phyloP scores from a whole-genome alignment of 2,113 vertebrate species.

The Corythoichthys haematopterus region DNA sequence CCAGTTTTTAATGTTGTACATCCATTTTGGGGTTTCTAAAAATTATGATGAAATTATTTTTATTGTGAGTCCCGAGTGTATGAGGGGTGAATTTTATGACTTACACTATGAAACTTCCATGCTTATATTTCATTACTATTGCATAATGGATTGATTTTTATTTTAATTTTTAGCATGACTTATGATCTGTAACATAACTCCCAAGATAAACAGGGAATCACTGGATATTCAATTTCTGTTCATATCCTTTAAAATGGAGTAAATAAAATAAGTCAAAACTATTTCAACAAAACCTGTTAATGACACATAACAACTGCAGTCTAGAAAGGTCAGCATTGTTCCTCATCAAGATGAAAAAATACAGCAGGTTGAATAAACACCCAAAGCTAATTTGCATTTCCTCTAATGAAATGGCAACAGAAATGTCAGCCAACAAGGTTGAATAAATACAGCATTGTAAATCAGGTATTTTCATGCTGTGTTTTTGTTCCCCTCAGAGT shows the following conservation, averaged over 20 bases:
- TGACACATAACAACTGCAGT: background rate
- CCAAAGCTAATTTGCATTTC: background rate
- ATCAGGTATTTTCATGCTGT: background rate
- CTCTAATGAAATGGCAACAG: background rate
- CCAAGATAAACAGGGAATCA: background rate
- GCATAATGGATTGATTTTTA: too few species aligned
- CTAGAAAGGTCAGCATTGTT: background rate
- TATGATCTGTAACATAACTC: background rate
- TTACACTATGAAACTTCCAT: too few species aligned
- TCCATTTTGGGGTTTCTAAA: background rate
- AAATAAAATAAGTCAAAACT: background rate
- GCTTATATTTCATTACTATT: too few species aligned
- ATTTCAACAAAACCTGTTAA: background rate
- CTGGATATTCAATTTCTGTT: background rate
- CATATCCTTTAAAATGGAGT: background rate
- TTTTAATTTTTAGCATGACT: too few species aligned
- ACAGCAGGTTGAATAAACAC: background rate
- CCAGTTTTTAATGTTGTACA: background rate
- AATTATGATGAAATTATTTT: too few species aligned
- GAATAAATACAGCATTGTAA: constrained; percentile 7
- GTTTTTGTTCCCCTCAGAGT: constrained; percentile 43
- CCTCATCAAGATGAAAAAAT: constrained; percentile 7
- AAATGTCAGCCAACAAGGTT: constrained; percentile 1
- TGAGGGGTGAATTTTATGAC: too few species aligned
- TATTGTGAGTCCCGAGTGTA: too few species aligned